These are phyloP conservation scores for Cataglyphis rosenhaueri DNA, from an alignment of 2,888 invertebrate genomes.

Conservation along the genomic window DNA sequence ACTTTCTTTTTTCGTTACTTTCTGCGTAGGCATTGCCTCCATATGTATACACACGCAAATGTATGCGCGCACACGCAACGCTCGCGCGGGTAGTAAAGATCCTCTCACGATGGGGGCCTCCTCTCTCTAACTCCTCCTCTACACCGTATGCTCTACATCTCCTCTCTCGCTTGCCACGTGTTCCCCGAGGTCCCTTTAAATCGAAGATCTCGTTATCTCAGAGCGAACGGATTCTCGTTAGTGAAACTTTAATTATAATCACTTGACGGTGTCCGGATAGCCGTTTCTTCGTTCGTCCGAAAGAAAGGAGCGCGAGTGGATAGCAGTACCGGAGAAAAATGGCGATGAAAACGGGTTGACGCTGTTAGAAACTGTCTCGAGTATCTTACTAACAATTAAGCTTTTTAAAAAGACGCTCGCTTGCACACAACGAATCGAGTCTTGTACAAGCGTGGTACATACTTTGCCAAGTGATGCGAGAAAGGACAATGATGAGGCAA, in stretches of 20 bases:
- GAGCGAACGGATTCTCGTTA: constrained; percentile 76
- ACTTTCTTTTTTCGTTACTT: constrained; percentile 54
- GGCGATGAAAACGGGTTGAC: constrained; percentile 51
- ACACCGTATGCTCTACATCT: constrained; percentile 14
- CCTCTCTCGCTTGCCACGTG: constrained; percentile 43
- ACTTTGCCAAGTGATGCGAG: constrained; percentile 20
- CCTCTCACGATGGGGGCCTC: background rate
- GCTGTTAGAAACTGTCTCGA: constrained; percentile 27
- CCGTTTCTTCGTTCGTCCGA: constrained; percentile 51
- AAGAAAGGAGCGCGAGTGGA: constrained; percentile 56
- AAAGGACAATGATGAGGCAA: constrained; percentile 12
- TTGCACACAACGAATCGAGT: background rate
- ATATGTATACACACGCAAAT: constrained; percentile 42
- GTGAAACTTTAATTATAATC: constrained; percentile 77
- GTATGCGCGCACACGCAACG: constrained; percentile 51
- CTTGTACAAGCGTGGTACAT: constrained; percentile 8
- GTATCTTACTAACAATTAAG: constrained; percentile 66
- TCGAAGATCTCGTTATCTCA: constrained; percentile 77
- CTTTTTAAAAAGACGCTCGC: constrained; percentile 24
- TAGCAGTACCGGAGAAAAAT: constrained; percentile 41
- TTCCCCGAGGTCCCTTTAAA: constrained; percentile 73
- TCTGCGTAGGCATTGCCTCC: constrained; percentile 58
- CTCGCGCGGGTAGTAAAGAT: constrained; percentile 53
- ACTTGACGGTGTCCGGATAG: constrained; percentile 63
- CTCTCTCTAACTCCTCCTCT: constrained; percentile 20